Percentiles rank a stretch among this genome's conserved stretches.
phyloP scores from a whole-genome alignment of 2,888 invertebrate genomes.

The Diarsia mendica region DNA sequence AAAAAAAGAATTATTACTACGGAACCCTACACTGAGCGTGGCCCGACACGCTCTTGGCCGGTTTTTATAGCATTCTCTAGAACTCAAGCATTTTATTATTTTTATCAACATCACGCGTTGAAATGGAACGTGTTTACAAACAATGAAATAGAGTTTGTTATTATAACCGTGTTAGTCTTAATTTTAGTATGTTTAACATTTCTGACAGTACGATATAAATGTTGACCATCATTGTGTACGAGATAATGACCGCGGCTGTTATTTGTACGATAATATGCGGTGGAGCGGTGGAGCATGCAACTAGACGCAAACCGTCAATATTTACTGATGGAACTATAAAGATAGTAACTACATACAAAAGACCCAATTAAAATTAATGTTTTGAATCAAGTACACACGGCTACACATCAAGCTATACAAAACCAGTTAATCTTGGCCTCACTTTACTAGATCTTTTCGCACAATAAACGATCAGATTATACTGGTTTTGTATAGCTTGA shows the following conservation, averaged over 20 bases:
- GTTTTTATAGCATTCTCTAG: slow-evolving; percentile 37
- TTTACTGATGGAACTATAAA: slow-evolving; percentile 22
- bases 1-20: too few species aligned
- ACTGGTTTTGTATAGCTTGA: too few species aligned
- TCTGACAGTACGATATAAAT: slow-evolving; percentile 47
- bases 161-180: slow-evolving; percentile 34
- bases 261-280: slow-evolving; percentile 32
- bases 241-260: slow-evolving; percentile 40
- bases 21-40: too few species aligned
- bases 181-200: slow-evolving; percentile 50
- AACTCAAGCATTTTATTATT: slow-evolving; percentile 14
- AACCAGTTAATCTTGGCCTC: too few species aligned
- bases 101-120: slow-evolving; percentile 14
- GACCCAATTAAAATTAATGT: slow-evolving; percentile 20
- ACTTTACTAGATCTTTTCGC: too few species aligned
- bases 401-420: too few species aligned
- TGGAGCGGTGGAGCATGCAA: slow-evolving; percentile 18
- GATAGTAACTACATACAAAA: slow-evolving; percentile 24
- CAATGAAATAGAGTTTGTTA: slow-evolving; percentile 6
- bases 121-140: slow-evolving; percentile 33
- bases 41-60: too few species aligned
- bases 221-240: slow-evolving; percentile 31
- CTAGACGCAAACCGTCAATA: slow-evolving; percentile 37
- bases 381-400: slow-evolving; percentile 13
- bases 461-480: too few species aligned